A percentile compares a stretch with the other conserved stretches of the same genome.
phyloP scores from a whole-genome alignment of 2,797 vertebrate genomes.

The Cercopithecus mitis region DNA sequence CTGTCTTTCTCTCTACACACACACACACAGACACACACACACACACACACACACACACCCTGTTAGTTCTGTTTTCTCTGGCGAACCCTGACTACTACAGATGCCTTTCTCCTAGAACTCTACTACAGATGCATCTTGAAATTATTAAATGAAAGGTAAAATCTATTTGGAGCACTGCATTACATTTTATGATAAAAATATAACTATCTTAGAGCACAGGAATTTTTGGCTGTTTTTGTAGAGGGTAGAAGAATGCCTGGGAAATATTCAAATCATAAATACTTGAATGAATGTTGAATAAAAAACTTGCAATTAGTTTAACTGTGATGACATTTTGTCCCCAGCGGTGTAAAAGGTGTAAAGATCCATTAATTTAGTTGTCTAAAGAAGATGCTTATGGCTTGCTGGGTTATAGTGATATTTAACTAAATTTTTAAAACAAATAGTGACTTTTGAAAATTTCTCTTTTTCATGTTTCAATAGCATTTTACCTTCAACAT shows the following conservation, averaged over 20 bases:
- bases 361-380: constrained; percentile 6
- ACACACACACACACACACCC: neutral
- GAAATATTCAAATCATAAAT: neutral
- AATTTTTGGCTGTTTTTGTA: neutral
- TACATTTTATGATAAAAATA: constrained; percentile 44
- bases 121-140: neutral
- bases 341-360: neutral
- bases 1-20: neutral
- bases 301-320: constrained; percentile 39
- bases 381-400: constrained; percentile 1
- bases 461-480: neutral
- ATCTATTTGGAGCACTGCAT: neutral
- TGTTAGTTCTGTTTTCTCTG: neutral
- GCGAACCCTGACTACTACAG: neutral
- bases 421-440: neutral
- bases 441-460: neutral
- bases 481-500: constrained; percentile 5
- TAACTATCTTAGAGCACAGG: neutral
- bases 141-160: constrained; percentile 50
- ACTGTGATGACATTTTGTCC: neutral
- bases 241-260: neutral
- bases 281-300: neutral
- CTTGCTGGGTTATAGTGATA: neutral
- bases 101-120: neutral
- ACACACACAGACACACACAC: neutral